Evolutionary conservation across 2,797 vertebrate species (phyloP).

Genomic region (Pipistrellus pipistrellus): DNA sequence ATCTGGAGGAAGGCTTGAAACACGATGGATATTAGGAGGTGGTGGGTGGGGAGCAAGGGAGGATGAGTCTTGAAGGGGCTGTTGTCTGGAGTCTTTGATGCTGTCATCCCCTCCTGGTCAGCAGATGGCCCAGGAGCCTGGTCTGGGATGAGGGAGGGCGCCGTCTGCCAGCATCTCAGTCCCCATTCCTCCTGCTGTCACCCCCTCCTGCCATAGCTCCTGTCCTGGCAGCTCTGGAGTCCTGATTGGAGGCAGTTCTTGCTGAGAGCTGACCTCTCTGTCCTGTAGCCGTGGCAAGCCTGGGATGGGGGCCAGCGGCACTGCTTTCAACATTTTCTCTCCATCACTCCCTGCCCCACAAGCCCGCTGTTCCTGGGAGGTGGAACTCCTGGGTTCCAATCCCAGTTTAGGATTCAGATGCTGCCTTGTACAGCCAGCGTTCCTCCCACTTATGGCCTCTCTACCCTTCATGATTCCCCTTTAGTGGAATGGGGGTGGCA

Average conservation of each 20-base stretch:
- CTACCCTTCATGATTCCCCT: not conserved
- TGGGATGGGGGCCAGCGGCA: slow-evolving; percentile 61
- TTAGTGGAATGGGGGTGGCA: not conserved
- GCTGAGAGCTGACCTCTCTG: slow-evolving; percentile 84
- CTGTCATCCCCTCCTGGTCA: slow-evolving; percentile 72
- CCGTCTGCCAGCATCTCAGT: slow-evolving; percentile 81
- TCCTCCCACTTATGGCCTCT: slow-evolving; percentile 19
- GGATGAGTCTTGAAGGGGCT: slow-evolving; percentile 46
- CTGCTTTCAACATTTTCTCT: slow-evolving; percentile 29
- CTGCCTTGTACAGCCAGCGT: not conserved
- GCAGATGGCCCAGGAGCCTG: slow-evolving; percentile 83
- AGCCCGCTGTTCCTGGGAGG: slow-evolving; percentile 60
- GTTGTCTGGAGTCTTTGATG: slow-evolving; percentile 73
- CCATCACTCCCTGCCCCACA: not conserved
- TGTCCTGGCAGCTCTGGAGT: slow-evolving; percentile 83
- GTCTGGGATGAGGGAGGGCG: slow-evolving; percentile 75
- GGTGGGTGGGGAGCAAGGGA: not conserved
- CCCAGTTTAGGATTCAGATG: not conserved
- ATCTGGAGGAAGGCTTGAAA: slow-evolving; percentile 41
- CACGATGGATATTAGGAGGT: not conserved
- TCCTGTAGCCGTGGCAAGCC: slow-evolving; percentile 70
- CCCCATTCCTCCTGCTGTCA: slow-evolving; percentile 81
- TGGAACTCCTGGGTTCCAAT: slow-evolving; percentile 50
- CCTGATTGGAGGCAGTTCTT: slow-evolving; percentile 76
- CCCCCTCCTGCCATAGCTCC: slow-evolving; percentile 80